A percentile compares a stretch with the other conserved stretches of the same genome.
Conservation (phyloP, 2,797 vertebrate genomes). For the Adelosebastes latens region DNA sequence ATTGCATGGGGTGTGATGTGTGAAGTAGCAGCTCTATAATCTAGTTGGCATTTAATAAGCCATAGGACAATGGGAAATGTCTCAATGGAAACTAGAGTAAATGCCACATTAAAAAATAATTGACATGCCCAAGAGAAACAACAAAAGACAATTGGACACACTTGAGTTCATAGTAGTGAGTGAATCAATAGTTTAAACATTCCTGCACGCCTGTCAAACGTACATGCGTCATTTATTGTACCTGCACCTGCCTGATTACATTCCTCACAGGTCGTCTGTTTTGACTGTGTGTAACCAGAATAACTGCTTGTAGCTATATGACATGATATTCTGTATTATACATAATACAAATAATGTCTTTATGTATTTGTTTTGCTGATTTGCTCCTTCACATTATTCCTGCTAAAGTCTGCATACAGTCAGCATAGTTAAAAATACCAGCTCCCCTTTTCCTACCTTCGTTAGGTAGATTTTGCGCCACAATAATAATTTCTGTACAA, state of each 20-base stretch:
- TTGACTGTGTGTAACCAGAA: constrained; percentile 12
- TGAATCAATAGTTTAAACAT: constrained; percentile 42
- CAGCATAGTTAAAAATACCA: background rate
- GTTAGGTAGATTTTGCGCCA: background rate
- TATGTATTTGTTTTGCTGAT: background rate
- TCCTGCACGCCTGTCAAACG: constrained; percentile 27
- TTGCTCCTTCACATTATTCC: background rate
- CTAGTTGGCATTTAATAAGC: background rate
- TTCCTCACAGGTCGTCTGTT: constrained; percentile 37
- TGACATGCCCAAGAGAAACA: background rate
- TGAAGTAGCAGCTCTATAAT: background rate
- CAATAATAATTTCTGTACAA: background rate
- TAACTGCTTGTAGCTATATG: background rate
- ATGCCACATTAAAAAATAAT: constrained; percentile 8
- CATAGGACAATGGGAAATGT: constrained; percentile 21
- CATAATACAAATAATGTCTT: background rate
- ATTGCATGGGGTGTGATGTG: background rate
- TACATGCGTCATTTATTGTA: constrained; percentile 32
- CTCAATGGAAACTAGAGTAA: constrained; percentile 42
- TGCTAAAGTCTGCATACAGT: background rate
- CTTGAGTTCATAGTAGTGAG: background rate
- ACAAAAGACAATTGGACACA: background rate
- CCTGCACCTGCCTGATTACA: constrained; percentile 55
- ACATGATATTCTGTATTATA: background rate
- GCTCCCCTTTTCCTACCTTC: background rate